phyloP scores from a whole-genome alignment of 2,797 vertebrate genomes.

The Alectoris magna region DNA sequence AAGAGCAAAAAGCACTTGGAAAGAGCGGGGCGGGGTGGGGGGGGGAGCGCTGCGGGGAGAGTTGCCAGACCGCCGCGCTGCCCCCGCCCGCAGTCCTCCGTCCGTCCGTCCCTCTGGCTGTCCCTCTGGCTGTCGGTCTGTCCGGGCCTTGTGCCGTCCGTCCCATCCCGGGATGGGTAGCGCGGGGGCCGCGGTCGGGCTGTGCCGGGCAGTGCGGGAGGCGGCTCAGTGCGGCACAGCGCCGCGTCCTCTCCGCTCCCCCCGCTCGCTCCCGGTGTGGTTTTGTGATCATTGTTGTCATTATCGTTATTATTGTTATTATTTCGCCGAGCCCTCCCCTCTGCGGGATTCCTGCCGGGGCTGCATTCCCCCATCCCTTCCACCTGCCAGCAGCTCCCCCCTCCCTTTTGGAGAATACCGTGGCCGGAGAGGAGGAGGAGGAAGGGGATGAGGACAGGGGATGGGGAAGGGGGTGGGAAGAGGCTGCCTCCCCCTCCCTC shows the following conservation, averaged over 20 bases:
- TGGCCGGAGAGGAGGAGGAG: not conserved
- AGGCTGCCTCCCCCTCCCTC: not conserved
- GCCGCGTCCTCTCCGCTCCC: not conserved
- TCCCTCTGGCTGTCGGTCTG: not conserved
- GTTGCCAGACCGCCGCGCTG: not conserved
- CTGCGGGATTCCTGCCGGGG: not conserved
- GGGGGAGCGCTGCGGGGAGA: not conserved
- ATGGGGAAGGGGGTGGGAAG: not conserved
- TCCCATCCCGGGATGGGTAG: conserved; percentile 27
- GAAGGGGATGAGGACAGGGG: not conserved
- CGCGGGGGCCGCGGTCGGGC: not conserved
- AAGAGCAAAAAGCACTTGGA: not conserved
- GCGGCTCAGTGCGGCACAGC: conserved; percentile 37
- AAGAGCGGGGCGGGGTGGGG: not conserved
- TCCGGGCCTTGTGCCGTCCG: not conserved
- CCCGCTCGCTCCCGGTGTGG: not conserved
- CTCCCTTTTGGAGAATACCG: not conserved
- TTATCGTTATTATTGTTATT: not conserved
- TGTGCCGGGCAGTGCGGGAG: not conserved
- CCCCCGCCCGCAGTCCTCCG: not conserved
- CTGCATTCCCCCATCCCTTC: not conserved
- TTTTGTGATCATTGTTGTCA: not conserved
- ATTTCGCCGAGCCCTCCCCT: not conserved
- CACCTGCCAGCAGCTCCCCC: not conserved
- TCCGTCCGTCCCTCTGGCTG: not conserved